Conservation (phyloP, 2,888 invertebrate species). For the Ernsta delagoae region DNA sequence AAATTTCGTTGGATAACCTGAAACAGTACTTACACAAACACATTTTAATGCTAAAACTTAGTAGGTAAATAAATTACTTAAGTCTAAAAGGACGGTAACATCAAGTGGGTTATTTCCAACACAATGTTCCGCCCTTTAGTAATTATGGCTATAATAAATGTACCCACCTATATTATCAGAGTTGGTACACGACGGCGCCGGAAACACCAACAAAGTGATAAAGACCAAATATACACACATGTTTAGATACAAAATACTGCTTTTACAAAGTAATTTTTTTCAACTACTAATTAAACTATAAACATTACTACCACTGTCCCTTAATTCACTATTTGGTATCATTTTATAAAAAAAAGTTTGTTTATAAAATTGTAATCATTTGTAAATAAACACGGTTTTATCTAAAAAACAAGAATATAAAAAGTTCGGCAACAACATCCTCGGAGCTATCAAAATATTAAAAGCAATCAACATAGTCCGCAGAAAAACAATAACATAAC, state of each 20-base stretch:
- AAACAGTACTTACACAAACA: slow-evolving; percentile 5
- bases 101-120: slow-evolving; percentile 7
- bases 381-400: not conserved
- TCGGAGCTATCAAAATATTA: not conserved
- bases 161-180: slow-evolving; percentile 76
- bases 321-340: not conserved
- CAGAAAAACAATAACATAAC: slow-evolving; percentile 20
- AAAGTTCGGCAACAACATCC: slow-evolving; percentile 1
- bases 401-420: not conserved
- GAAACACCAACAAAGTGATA: slow-evolving; percentile 63
- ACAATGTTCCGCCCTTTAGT: slow-evolving; percentile 13
- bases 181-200: slow-evolving; percentile 71
- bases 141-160: slow-evolving; percentile 35
- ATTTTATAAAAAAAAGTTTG: not conserved
- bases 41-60: not conserved
- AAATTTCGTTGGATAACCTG: slow-evolving; percentile 1
- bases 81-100: slow-evolving; percentile 6
- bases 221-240: slow-evolving; percentile 48
- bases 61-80: slow-evolving; percentile 10
- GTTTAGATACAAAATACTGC: slow-evolving; percentile 31
- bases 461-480: not conserved
- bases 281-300: no score
- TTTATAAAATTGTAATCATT: not conserved
- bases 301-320: not conserved
- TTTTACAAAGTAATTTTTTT: no score